Conservation (phyloP, 1,140 invertebrate genomes). For the Tenebrio molitor region DNA sequence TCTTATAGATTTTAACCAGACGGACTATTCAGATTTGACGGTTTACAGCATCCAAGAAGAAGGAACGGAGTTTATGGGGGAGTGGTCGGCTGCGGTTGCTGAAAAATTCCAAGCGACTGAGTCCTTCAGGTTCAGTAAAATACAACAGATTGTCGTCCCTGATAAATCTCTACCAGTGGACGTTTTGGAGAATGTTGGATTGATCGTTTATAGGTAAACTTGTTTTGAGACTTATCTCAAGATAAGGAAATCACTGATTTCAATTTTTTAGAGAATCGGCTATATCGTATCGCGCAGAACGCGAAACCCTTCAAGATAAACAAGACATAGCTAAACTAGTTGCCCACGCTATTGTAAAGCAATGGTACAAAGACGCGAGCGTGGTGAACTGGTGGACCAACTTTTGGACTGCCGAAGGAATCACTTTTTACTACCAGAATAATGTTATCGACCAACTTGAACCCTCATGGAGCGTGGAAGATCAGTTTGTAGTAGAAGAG, state of each 20-base stretch:
- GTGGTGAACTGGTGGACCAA: neutral
- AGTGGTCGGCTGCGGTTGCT: neutral
- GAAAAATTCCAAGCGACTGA: neutral
- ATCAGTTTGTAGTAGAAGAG: constrained; percentile 8
- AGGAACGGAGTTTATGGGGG: neutral
- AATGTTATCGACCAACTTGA: neutral
- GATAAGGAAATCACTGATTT: no score
- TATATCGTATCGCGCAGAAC: neutral
- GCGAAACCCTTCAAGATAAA: neutral
- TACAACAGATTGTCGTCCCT: neutral
- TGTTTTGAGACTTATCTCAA: no score
- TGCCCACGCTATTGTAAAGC: neutral
- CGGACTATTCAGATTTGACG: neutral
- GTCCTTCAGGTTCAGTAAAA: neutral
- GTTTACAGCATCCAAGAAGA: neutral
- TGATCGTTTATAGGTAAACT: constrained; percentile 1
- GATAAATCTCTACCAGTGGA: neutral
- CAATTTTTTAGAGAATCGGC: constrained; percentile 13
- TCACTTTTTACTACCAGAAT: neutral
- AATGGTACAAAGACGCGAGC: neutral
- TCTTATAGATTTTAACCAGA: neutral
- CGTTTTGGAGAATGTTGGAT: neutral
- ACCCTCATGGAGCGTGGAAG: neutral
- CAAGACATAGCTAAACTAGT: constrained; percentile 3
- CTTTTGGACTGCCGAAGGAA: neutral